Conservation (phyloP, 1,140 invertebrate species). For the Micrasema minimum region DNA sequence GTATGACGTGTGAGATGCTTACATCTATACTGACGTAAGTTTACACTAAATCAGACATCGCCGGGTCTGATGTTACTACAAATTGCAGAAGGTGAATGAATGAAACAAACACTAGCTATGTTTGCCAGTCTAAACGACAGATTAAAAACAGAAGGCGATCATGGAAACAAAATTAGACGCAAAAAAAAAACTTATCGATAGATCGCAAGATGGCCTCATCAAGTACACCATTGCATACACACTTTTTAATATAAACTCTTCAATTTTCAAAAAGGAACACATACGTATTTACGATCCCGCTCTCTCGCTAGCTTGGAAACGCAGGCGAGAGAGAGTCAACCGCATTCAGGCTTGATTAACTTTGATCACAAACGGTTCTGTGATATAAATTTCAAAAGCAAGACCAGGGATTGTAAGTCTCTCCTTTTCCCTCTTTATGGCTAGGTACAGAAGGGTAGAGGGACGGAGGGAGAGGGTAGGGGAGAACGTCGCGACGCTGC, state of each 20-base stretch:
- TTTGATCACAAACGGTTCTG: constrained; percentile 17
- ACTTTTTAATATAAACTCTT: constrained; percentile 42
- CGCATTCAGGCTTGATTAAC: constrained; percentile 27
- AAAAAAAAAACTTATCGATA: constrained; percentile 33
- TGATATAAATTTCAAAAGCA: constrained; percentile 37
- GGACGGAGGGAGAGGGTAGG: constrained; percentile 24
- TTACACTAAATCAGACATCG: constrained; percentile 35
- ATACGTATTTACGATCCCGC: background rate
- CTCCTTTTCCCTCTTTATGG: constrained; percentile 38
- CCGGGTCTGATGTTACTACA: constrained; percentile 23
- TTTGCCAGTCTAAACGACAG: constrained; percentile 38
- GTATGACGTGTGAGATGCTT: constrained; percentile 17
- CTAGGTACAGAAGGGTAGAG: constrained; percentile 30
- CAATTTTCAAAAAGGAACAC: constrained; percentile 1
- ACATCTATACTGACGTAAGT: constrained; percentile 20
- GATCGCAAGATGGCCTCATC: constrained; percentile 37
- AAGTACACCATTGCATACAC: constrained; percentile 43
- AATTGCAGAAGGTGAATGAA: constrained; percentile 26
- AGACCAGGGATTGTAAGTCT: constrained; percentile 24
- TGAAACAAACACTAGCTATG: constrained; percentile 31
- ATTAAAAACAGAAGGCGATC: constrained; percentile 44
- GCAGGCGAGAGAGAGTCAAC: constrained; percentile 10
- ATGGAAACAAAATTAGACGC: constrained; percentile 30
- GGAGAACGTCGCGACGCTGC: constrained; percentile 46
- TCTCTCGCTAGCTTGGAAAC: too few species aligned